Evolutionary conservation across 2,113 vertebrate genomes (phyloP).

Genomic region (Grus americana): DNA sequence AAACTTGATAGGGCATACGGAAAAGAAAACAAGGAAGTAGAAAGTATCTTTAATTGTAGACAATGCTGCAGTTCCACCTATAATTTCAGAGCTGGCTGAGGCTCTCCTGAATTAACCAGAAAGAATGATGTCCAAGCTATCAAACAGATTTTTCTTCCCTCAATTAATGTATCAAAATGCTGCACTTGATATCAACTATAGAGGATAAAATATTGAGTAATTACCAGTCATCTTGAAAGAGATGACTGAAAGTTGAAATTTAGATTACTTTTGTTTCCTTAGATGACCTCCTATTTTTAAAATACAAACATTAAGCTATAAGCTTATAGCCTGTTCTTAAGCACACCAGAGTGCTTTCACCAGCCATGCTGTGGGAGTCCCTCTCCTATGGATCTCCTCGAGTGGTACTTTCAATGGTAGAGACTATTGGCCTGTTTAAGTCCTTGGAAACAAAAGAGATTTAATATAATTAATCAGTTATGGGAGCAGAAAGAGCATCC

Average conservation of each 20-base stretch:
- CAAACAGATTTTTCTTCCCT: neutral
- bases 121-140: neutral
- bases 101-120: neutral
- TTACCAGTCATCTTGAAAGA: neutral
- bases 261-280: neutral
- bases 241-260: neutral
- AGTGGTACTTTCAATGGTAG: neutral
- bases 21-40: slow-evolving; percentile 4
- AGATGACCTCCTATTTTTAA: neutral
- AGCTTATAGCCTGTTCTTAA: neutral
- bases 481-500: neutral
- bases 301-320: neutral
- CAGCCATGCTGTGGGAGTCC: neutral
- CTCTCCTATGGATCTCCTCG: neutral
- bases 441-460: neutral
- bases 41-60: neutral
- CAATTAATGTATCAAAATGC: neutral
- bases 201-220: neutral
- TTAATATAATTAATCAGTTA: neutral
- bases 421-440: neutral
- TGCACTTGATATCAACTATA: neutral
- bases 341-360: neutral
- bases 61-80: neutral
- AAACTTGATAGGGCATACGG: neutral
- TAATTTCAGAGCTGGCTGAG: neutral